Base-by-base conservation (phyloP, 1,140 invertebrate species). In the Lepidotrigona ventralis region DNA sequence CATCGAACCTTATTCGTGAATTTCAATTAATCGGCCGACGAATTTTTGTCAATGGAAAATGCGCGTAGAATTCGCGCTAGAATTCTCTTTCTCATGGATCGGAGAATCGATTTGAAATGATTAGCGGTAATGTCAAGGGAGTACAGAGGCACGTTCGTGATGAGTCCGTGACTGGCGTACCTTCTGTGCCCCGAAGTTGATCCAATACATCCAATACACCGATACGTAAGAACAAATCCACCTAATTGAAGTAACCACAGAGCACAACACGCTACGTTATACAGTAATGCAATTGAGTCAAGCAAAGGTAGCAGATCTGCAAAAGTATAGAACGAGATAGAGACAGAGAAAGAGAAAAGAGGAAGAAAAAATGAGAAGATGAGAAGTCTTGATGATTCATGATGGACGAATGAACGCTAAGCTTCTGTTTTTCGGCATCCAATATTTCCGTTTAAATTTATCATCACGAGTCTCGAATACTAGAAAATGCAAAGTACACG, bases 211-310 rank as follows among this genome's bases (percentile, higher is more conserved):
- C 71, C 83, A 81, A 64, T 80, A 75, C 75, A 63, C 46, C 74
- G 69, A 89, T 85, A 87, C 86, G 84, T 83, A 87, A 87, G 88
- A 92, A 93, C 90, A 92, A 93, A 93, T 90, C 74, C 90, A 86
- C 88, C 92, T 94, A 94, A 94, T 94, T 94, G 93, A 94, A 92
- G 91, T 94, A 93, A 93, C 91, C 91, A 94, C 92, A 94, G 91
- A 92, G 93, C 90, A 90, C 92, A 90, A 87, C 85, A 81, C 81
- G 87, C 66, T 85, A 83, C 74, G 86, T 83, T 87, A 81, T 46
- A 81, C 74, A 78, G 68, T 79, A 71, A 84, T 80, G 75, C 86
- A 73, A 86, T 86, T 60, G 77, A 81, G 29, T 39, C 17, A n/a
- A 26, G 14, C 54, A 56, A 58, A 58, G 53, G 54, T 33, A 21